These are phyloP conservation scores for Chaenocephalus aceratus DNA, from an alignment of 2,113 vertebrate species.

Conservation along the genomic window DNA sequence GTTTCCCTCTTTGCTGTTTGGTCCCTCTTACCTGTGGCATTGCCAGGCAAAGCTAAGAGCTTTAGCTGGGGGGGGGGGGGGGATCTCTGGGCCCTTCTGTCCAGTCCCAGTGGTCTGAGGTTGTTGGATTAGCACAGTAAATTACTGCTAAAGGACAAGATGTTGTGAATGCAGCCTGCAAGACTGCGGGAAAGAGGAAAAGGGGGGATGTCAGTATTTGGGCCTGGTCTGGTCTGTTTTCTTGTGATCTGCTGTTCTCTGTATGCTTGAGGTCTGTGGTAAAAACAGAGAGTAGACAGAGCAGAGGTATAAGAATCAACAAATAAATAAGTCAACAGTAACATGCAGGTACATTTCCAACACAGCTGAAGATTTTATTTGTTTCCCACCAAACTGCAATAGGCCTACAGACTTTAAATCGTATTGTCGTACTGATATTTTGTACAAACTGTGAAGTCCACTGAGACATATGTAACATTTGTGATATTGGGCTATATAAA, in stretches of 20 bases:
- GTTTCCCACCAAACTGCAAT: not conserved
- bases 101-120: constrained; percentile 87
- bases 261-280: constrained; percentile 63
- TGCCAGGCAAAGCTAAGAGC: constrained; percentile 91
- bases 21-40: constrained; percentile 96
- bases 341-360: constrained; percentile 17
- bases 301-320: constrained; percentile 3
- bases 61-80: constrained; percentile 79
- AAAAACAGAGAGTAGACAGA: constrained; percentile 22
- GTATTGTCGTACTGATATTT: too few relatives aligned
- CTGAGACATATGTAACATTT: too few relatives aligned
- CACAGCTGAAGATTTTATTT: constrained; percentile 19
- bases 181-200: constrained; percentile 20
- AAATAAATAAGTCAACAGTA: not conserved
- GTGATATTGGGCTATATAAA: too few relatives aligned
- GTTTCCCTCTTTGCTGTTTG: not conserved
- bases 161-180: constrained; percentile 42
- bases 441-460: too few relatives aligned
- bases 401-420: not conserved
- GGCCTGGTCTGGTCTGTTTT: constrained; percentile 42
- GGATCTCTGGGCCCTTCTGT: constrained; percentile 88
- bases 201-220: constrained; percentile 19
- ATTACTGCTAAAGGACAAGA: constrained; percentile 32
- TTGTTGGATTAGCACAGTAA: constrained; percentile 52
- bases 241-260: constrained; percentile 54